Evolutionary conservation across 2,888 invertebrate species (phyloP).

Genomic region (Xylophagus ater): DNA sequence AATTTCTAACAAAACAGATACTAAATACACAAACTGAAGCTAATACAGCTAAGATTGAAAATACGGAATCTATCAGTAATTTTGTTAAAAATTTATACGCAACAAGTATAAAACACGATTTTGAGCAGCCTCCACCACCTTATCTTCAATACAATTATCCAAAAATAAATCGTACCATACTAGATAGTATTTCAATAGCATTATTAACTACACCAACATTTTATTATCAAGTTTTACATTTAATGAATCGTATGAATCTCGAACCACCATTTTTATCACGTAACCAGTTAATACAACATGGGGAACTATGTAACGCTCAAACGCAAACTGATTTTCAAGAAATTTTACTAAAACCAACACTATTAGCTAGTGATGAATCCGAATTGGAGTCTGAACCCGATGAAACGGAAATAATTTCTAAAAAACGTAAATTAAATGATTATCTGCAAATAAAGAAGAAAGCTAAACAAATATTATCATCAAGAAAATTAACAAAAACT

Average conservation of each 20-base stretch:
- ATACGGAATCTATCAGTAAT: conserved; percentile 39
- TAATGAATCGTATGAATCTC: conserved; percentile 92
- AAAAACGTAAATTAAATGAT: conserved; percentile 23
- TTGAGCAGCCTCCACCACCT: conserved; percentile 64
- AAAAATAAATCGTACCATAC: conserved; percentile 55
- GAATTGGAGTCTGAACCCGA: conserved; percentile 35
- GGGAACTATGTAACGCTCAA: conserved; percentile 16
- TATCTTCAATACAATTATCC: conserved; percentile 74
- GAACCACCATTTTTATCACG: conserved; percentile 63
- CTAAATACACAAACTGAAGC: conserved; percentile 20
- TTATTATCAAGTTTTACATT: conserved; percentile 74
- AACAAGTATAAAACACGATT: conserved; percentile 48
- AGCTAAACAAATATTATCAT: conserved; percentile 25
- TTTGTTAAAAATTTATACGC: conserved; percentile 48
- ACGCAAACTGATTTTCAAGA: conserved; percentile 28
- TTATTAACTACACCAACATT: conserved; percentile 67
- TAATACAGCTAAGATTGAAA: conserved; percentile 23
- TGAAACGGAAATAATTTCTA: conserved; percentile 20
- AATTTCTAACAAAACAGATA: conserved; percentile 49
- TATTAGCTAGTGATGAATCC: conserved; percentile 25
- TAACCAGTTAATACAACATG: conserved; percentile 6
- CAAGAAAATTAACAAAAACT: conserved; percentile 9
- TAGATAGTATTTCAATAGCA: conserved; percentile 67
- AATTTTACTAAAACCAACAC: conserved; percentile 24
- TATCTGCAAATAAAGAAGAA: conserved; percentile 21